Evolutionary conservation across 2,797 vertebrate genomes (phyloP), one percentile per base, ranked within the genome.

Genomic region (Nyctibius grandis): DNA sequence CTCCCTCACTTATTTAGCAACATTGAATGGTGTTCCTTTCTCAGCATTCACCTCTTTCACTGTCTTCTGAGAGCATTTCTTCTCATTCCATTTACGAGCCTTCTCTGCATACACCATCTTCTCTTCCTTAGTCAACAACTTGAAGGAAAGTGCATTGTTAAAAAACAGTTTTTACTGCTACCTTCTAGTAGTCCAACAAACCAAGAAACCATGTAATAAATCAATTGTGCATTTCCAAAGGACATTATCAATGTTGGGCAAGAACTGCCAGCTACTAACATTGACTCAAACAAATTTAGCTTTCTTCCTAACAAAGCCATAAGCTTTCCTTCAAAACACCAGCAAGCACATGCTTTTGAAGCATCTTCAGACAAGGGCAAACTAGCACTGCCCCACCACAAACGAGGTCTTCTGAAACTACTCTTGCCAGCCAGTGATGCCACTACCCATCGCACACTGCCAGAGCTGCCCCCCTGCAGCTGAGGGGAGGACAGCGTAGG

Each of bases 61-160:
- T 1, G 48, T 20, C 48, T 88, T 81, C 70, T 63, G 75, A 21
- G 50, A 3, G 4, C 21, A 5, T 23, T 88, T 97, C 36, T 95
- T 95, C 6, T 72, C 92, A n/a, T 89, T 98, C 97, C 96, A 97
- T 10, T 95, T 85, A 16, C 48, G 96, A 53, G 98, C 98, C 97
- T 96, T 98, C 85, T 98, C 97, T 19, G 67, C 15, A 14, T 98
- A 98, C 12, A 33, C 26, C 19, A 90, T 89, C 86, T 96, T 98
- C 54, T 98, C 96, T 14, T 96, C 94, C n/a, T 92, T 45, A 20
- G 84, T 61, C 90, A 98, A 89, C 40, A 96, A 83, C 98, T 98
- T 57, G 22, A 83, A 88, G 19, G 36, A 80, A 95, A 94, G 59
- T 1, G 0, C 79, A 31, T 3, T 33, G 15, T 77, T 87, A 69